Conservation (phyloP, 2,888 invertebrate genomes). For the Dolomedes plantarius region DNA sequence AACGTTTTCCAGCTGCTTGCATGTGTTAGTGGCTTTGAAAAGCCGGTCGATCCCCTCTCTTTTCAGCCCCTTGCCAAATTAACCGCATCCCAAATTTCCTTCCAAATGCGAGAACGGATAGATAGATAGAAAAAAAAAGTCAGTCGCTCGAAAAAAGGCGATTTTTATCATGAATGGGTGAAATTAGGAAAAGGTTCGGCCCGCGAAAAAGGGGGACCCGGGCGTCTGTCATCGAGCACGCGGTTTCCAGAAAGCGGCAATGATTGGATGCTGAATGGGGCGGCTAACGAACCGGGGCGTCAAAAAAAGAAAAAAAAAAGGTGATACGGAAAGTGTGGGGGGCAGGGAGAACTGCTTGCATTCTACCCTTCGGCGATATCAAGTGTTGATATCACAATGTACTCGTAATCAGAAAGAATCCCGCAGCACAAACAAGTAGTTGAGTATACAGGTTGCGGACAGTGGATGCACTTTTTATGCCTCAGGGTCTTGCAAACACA, state of each 20-base stretch:
- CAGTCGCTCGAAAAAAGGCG: background rate
- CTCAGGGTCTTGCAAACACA: no score
- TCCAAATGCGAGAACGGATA: background rate
- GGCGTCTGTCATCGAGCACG: background rate
- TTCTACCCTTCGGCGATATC: background rate
- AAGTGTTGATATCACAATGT: background rate
- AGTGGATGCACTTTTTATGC: no score
- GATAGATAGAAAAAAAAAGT: background rate
- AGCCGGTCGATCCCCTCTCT: no score
- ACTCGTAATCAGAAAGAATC: background rate
- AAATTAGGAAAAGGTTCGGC: background rate
- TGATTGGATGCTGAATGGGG: background rate
- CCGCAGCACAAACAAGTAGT: no score
- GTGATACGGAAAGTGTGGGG: background rate
- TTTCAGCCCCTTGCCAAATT: no score
- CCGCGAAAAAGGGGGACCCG: background rate
- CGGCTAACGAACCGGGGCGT: background rate
- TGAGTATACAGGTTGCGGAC: no score
- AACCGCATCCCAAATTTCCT: background rate
- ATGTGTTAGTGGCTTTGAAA: no score
- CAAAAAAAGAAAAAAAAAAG: background rate
- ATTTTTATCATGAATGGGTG: constrained; percentile 1
- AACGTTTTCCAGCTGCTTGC: no score
- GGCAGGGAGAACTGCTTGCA: background rate
- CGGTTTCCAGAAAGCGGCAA: background rate